phyloP scores from a whole-genome alignment of 2,113 vertebrate species.

The Etheostoma spectabile region DNA sequence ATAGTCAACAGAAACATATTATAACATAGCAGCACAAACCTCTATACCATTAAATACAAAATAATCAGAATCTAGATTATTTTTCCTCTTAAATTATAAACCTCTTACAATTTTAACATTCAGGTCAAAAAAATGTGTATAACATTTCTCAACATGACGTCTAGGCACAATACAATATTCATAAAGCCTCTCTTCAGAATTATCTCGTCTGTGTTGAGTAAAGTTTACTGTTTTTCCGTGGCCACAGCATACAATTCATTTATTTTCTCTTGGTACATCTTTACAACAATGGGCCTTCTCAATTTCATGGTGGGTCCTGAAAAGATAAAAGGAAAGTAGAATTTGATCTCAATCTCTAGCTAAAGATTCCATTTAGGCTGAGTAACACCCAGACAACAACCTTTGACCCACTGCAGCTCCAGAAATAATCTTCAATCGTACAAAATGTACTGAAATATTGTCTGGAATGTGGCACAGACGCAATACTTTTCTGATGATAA shows the following conservation, averaged over 20 bases:
- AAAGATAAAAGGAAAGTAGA: not conserved
- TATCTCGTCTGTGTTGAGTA: not conserved
- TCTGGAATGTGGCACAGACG: not conserved
- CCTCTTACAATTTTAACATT: conserved; percentile 10
- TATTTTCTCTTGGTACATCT: conserved; percentile 84
- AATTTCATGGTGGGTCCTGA: conserved; percentile 88
- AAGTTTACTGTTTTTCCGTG: conserved; percentile 30
- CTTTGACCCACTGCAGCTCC: not conserved
- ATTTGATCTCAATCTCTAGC: not conserved
- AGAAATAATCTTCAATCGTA: not conserved
- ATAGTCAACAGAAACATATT: conserved; percentile 4
- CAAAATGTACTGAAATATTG: conserved; percentile 6
- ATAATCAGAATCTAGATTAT: not conserved
- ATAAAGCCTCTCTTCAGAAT: not conserved
- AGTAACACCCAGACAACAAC: not conserved
- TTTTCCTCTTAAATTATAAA: not conserved
- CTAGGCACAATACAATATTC: not conserved
- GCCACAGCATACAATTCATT: conserved; percentile 75
- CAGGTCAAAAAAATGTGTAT: conserved; percentile 7
- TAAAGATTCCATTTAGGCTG: not conserved
- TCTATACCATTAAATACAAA: conserved; percentile 19
- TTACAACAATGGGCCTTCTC: conserved; percentile 81
- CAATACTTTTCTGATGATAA: not conserved
- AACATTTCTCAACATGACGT: not conserved
- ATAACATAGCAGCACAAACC: conserved; percentile 34